These are phyloP conservation scores for Pygmarrhopalites habei DNA, from an alignment of 1,140 invertebrate species.

Conservation along the genomic window DNA sequence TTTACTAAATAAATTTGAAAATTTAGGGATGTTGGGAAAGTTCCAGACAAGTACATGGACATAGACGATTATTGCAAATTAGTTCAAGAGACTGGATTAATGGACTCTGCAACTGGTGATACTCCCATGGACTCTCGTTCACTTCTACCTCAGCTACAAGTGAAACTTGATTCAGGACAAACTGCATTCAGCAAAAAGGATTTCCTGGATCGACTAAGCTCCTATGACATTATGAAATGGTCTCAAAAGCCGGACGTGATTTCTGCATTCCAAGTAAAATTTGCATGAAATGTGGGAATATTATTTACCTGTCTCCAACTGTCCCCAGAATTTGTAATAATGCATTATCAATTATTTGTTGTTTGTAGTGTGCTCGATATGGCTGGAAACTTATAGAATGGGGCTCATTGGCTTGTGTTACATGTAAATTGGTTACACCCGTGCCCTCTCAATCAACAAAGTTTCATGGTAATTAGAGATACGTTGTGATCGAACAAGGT, in stretches of 20 bases:
- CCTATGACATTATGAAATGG: constrained; percentile 2
- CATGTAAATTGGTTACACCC: neutral
- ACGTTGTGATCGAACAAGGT: neutral
- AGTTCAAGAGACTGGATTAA: neutral
- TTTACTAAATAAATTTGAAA: no score
- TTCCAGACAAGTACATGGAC: neutral
- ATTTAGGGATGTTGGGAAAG: neutral
- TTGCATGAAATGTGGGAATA: no score
- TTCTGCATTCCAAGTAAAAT: constrained; percentile 1
- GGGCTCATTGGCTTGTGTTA: constrained; percentile 3
- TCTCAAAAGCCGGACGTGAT: constrained; percentile 3
- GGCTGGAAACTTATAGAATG: constrained; percentile 12
- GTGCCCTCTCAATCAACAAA: neutral
- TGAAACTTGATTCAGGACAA: neutral
- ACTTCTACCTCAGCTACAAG: neutral
- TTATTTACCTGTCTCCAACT: no score
- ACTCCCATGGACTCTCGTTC: neutral
- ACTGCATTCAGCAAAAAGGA: neutral
- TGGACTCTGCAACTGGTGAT: neutral
- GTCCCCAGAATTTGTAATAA: no score
- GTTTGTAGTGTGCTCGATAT: neutral
- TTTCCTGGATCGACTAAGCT: neutral
- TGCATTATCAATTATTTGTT: no score
- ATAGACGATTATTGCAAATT: constrained; percentile 6
- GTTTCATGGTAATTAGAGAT: neutral